These are phyloP conservation scores for Hipparchia sbordonii DNA, from an alignment of 2,888 invertebrate species.

Conservation along the genomic window DNA sequence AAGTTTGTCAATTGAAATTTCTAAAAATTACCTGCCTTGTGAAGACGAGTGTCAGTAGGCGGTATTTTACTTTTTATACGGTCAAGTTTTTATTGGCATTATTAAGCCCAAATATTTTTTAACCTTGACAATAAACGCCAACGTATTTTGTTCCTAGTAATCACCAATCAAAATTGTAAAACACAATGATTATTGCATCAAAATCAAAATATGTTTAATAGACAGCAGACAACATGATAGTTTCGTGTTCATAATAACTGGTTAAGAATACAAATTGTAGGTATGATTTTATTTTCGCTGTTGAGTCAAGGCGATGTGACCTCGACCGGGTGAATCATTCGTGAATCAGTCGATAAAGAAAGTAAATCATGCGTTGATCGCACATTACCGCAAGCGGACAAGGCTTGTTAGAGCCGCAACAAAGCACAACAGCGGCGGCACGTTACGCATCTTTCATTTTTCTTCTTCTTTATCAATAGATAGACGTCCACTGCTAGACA, in stretches of 20 bases:
- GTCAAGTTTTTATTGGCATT: background rate
- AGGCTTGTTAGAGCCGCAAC: too few relatives aligned
- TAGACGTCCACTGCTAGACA: too few relatives aligned
- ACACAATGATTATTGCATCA: constrained; percentile 28
- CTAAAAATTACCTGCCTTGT: background rate
- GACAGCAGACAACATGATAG: constrained; percentile 29
- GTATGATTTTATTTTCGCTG: constrained; percentile 51
- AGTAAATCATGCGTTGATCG: constrained; percentile 31
- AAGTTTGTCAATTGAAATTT: background rate
- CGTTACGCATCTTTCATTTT: too few relatives aligned
- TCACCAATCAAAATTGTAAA: constrained; percentile 18
- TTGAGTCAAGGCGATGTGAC: constrained; percentile 60
- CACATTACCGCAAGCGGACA: background rate
- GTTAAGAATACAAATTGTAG: constrained; percentile 40
- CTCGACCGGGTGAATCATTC: constrained; percentile 59
- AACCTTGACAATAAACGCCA: constrained; percentile 10
- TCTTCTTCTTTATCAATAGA: too few relatives aligned
- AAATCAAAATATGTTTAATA: constrained; percentile 27
- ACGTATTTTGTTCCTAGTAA: background rate
- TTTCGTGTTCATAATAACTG: constrained; percentile 37
- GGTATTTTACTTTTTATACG: background rate
- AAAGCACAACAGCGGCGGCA: background rate
- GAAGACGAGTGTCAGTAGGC: background rate
- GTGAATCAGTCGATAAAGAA: constrained; percentile 57
- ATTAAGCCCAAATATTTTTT: background rate